A percentile compares a stretch with the other conserved stretches of the same genome.
Evolutionary conservation across 2,797 vertebrate species (phyloP).

Genomic region (Sylvia borin): DNA sequence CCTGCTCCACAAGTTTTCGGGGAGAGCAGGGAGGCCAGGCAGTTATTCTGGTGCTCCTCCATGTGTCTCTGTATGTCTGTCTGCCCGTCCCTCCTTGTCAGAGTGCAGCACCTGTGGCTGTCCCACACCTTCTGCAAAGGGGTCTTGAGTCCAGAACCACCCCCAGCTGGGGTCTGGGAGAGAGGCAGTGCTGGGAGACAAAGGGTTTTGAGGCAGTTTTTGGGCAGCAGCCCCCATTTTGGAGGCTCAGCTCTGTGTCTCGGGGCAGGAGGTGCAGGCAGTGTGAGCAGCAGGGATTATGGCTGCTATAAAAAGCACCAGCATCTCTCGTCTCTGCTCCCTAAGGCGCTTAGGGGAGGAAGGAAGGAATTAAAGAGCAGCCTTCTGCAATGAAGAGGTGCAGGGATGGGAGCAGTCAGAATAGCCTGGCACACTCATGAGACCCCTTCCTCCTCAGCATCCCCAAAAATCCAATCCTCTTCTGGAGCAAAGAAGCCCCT

Average conservation of each 20-base stretch:
- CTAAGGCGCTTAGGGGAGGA: conserved; percentile 58
- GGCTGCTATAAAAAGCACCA: conserved; percentile 53
- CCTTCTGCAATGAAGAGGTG: background rate
- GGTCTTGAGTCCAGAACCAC: background rate
- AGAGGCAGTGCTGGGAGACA: accelerated
- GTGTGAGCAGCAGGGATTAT: conserved; percentile 16
- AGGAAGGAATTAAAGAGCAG: conserved; percentile 48
- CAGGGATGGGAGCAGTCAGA: background rate
- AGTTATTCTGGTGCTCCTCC: background rate
- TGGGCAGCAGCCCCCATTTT: background rate
- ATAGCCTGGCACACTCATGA: background rate
- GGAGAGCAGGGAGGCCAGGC: background rate
- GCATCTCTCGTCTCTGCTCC: background rate
- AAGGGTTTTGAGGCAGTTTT: background rate
- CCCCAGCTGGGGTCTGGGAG: background rate
- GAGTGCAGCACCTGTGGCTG: background rate
- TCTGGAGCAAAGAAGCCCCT: background rate
- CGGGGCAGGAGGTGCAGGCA: background rate
- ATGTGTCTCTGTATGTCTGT: accelerated
- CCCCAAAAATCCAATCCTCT: background rate
- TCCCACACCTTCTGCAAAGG: background rate
- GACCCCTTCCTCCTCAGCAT: background rate
- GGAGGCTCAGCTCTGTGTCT: background rate
- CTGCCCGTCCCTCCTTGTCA: background rate
- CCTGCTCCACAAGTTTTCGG: background rate